Conservation (phyloP, 2,888 invertebrate species). For the Agelastica alni region DNA sequence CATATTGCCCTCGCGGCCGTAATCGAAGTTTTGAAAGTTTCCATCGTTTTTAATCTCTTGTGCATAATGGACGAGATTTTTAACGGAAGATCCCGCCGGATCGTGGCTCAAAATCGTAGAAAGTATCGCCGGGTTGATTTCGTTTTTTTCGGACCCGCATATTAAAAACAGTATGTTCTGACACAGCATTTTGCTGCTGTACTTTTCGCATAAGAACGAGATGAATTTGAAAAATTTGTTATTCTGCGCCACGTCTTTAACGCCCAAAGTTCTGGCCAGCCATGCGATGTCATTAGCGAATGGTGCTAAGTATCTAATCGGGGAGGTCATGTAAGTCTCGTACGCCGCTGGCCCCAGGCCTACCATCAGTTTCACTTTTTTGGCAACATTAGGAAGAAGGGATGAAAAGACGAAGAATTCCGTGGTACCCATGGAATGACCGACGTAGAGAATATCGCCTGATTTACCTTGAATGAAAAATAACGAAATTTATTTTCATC, state of each 20-base stretch:
- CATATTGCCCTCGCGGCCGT: slow-evolving; percentile 64
- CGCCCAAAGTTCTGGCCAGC: slow-evolving; percentile 66
- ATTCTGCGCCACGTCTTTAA: slow-evolving; percentile 74
- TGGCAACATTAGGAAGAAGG: slow-evolving; percentile 65
- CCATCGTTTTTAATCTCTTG: slow-evolving; percentile 40
- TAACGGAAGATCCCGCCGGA: slow-evolving; percentile 76
- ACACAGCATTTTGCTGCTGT: slow-evolving; percentile 67
- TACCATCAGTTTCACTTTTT: slow-evolving; percentile 68
- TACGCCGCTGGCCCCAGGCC: slow-evolving; percentile 73
- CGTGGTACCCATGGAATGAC: slow-evolving; percentile 90
- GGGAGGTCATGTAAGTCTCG: slow-evolving; percentile 67
- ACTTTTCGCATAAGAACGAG: slow-evolving; percentile 65
- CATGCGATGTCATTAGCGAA: slow-evolving; percentile 64
- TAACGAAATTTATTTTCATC: background rate
- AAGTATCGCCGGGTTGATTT: slow-evolving; percentile 65
- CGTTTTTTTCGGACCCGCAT: slow-evolving; percentile 71
- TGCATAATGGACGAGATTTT: slow-evolving; percentile 70
- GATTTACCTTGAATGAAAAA: slow-evolving; percentile 42
- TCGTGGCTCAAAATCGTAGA: slow-evolving; percentile 70
- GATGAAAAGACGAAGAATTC: slow-evolving; percentile 73
- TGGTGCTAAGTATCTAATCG: slow-evolving; percentile 69
- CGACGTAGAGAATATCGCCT: slow-evolving; percentile 71
- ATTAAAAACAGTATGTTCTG: slow-evolving; percentile 73
- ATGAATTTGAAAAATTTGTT: slow-evolving; percentile 64
- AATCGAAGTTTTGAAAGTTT: slow-evolving; percentile 71